These are phyloP conservation scores for Pseudobourletiella spinata DNA, from an alignment of 1,140 invertebrate genomes.

Conservation along the genomic window DNA sequence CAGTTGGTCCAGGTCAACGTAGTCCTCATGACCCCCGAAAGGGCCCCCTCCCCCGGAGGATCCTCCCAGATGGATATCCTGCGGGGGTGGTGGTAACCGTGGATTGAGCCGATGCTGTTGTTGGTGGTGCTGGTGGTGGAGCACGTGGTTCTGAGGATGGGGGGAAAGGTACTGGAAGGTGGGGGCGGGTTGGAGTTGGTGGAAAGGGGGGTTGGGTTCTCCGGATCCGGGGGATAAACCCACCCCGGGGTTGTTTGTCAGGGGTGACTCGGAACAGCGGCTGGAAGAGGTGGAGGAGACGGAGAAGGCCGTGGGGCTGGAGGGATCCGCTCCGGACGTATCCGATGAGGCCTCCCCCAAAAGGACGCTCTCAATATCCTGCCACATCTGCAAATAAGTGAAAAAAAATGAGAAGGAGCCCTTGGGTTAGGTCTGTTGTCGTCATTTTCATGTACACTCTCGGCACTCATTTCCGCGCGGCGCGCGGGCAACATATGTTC, in stretches of 20 bases:
- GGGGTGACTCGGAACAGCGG: slow-evolving; percentile 27
- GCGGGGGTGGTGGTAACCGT: background rate
- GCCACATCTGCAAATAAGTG: slow-evolving; percentile 42
- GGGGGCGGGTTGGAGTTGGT: background rate
- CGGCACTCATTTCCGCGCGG: too few relatives aligned
- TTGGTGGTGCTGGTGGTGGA: background rate
- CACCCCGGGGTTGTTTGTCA: too few relatives aligned
- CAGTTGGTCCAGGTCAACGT: slow-evolving; percentile 45
- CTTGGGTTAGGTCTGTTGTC: too few relatives aligned
- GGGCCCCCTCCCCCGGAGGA: background rate
- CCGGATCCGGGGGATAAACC: background rate
- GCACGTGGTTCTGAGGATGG: background rate
- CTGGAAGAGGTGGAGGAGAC: slow-evolving; percentile 23
- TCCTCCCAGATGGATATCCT: background rate
- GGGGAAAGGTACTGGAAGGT: background rate
- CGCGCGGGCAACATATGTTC: too few relatives aligned
- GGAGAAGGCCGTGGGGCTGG: slow-evolving; percentile 27
- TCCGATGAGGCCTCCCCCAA: slow-evolving; percentile 38
- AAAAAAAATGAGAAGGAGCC: too few relatives aligned
- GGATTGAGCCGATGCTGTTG: background rate
- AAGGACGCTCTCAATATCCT: slow-evolving; percentile 44
- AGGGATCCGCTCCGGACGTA: slow-evolving; percentile 31
- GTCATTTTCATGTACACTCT: too few relatives aligned
- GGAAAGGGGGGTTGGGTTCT: background rate
- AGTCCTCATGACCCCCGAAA: slow-evolving; percentile 39